phyloP scores from a whole-genome alignment of 1,140 invertebrate species.

The Chrysopa pallens region DNA sequence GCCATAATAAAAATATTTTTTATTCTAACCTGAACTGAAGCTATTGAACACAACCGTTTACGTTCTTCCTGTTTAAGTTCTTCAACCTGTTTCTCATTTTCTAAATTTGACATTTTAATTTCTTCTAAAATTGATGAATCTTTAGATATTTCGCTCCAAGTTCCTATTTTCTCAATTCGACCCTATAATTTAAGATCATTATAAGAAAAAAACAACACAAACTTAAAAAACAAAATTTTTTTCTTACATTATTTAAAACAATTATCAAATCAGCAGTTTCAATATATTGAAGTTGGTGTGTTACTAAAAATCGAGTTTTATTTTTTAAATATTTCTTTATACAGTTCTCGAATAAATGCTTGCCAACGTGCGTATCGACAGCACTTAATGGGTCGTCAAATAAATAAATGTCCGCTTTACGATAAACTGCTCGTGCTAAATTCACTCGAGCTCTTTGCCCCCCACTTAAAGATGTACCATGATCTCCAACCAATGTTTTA shows the following conservation, averaged over 20 bases:
- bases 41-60: conserved; percentile 16
- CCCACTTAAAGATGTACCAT: conserved; percentile 49
- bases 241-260: conserved; percentile 48
- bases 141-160: conserved; percentile 17
- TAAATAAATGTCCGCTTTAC: conserved; percentile 60
- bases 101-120: conserved; percentile 10
- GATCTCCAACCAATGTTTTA: conserved; percentile 58
- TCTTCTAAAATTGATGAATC: conserved; percentile 13
- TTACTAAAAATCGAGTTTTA: conserved; percentile 52
- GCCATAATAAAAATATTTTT: too few relatives aligned
- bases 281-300: conserved; percentile 67
- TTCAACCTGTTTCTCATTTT: conserved; percentile 7
- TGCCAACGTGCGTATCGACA: conserved; percentile 53
- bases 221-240: conserved; percentile 7
- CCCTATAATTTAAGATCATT: conserved; percentile 14
- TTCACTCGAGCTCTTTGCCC: conserved; percentile 49
- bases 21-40: conserved; percentile 13
- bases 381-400: conserved; percentile 73
- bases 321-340: conserved; percentile 27
- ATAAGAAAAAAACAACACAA: conserved; percentile 2
- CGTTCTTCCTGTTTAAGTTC: conserved; percentile 9
- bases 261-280: conserved; percentile 49
- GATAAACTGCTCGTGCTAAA: conserved; percentile 43
- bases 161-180: conserved; percentile 21
- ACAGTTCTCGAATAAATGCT: conserved; percentile 50